These are phyloP conservation scores for Tiphia femorata DNA, from an alignment of 2,888 invertebrate species.

Conservation along the genomic window DNA sequence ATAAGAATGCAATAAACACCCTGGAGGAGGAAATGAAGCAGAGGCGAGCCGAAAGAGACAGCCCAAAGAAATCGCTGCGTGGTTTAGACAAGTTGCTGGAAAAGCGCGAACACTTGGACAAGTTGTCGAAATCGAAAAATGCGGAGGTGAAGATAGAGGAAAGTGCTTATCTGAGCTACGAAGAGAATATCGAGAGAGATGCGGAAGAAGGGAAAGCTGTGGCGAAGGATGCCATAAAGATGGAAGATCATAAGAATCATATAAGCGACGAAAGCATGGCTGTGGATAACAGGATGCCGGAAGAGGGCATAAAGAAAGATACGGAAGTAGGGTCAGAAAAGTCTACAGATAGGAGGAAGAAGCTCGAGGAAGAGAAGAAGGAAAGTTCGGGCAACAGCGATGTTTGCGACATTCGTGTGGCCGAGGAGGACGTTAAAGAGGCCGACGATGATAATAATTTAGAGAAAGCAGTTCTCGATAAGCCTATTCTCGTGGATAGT, in stretches of 20 bases:
- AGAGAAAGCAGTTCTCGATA: slow-evolving; percentile 53
- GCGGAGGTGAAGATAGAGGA: slow-evolving; percentile 38
- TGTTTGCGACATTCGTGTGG: not conserved
- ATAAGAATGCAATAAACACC: slow-evolving; percentile 56
- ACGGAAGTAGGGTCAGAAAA: slow-evolving; percentile 20
- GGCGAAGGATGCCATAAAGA: slow-evolving; percentile 32
- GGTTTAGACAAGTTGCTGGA: slow-evolving; percentile 74
- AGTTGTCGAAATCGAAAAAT: slow-evolving; percentile 56
- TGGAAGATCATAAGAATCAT: slow-evolving; percentile 46
- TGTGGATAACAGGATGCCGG: slow-evolving; percentile 29
- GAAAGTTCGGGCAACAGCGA: slow-evolving; percentile 14
- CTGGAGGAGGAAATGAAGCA: slow-evolving; percentile 67
- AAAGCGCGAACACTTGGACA: slow-evolving; percentile 70
- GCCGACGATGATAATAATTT: slow-evolving; percentile 40
- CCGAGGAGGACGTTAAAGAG: slow-evolving; percentile 28
- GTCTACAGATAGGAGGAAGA: slow-evolving; percentile 20
- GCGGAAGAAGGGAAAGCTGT: slow-evolving; percentile 5
- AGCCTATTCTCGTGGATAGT: slow-evolving; percentile 33
- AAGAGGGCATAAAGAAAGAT: slow-evolving; percentile 30
- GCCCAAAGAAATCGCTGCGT: slow-evolving; percentile 74
- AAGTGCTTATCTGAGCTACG: slow-evolving; percentile 13
- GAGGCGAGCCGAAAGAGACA: slow-evolving; percentile 69
- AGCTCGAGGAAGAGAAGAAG: slow-evolving; percentile 16
- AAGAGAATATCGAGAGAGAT: slow-evolving; percentile 29
- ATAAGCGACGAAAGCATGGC: slow-evolving; percentile 35